Conservation (phyloP, 2,888 invertebrate species). For the Leptopterna dolabrata region DNA sequence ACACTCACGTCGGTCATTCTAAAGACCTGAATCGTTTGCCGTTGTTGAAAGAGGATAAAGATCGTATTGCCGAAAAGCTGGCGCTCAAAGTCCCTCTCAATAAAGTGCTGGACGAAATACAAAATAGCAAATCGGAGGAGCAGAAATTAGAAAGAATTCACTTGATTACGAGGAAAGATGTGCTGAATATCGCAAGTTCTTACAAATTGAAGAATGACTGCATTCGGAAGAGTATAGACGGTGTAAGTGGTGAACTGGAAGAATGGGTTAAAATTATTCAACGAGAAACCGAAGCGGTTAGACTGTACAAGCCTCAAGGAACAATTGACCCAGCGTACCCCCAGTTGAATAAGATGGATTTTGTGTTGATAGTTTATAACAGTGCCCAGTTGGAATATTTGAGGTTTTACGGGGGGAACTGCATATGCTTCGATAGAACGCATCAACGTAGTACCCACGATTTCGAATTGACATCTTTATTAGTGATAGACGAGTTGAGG, state of each 20-base stretch:
- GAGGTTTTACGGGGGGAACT: neutral
- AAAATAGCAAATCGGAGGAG: constrained; percentile 20
- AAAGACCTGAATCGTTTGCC: constrained; percentile 53
- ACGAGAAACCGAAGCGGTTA: constrained; percentile 1
- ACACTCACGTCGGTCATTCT: constrained; percentile 55
- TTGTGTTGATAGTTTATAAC: constrained; percentile 29
- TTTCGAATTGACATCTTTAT: constrained; percentile 9
- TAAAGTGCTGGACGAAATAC: constrained; percentile 55
- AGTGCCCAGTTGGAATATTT: constrained; percentile 9
- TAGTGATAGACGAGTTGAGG: constrained; percentile 19
- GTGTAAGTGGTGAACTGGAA: constrained; percentile 9
- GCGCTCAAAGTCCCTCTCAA: constrained; percentile 54
- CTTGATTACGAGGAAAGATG: constrained; percentile 35
- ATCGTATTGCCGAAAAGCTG: constrained; percentile 55
- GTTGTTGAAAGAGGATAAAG: constrained; percentile 38
- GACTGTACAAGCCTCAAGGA: constrained; percentile 38
- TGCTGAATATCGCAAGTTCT: constrained; percentile 25
- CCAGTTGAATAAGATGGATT: neutral
- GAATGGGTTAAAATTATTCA: constrained; percentile 1
- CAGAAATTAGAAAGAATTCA: constrained; percentile 22
- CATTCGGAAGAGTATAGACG: constrained; percentile 12
- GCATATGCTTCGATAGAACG: constrained; percentile 23
- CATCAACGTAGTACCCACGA: neutral
- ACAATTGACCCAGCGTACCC: neutral
- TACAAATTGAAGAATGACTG: constrained; percentile 36